phyloP scores from a whole-genome alignment of 2,888 invertebrate genomes.

The Cephus nigrinus region DNA sequence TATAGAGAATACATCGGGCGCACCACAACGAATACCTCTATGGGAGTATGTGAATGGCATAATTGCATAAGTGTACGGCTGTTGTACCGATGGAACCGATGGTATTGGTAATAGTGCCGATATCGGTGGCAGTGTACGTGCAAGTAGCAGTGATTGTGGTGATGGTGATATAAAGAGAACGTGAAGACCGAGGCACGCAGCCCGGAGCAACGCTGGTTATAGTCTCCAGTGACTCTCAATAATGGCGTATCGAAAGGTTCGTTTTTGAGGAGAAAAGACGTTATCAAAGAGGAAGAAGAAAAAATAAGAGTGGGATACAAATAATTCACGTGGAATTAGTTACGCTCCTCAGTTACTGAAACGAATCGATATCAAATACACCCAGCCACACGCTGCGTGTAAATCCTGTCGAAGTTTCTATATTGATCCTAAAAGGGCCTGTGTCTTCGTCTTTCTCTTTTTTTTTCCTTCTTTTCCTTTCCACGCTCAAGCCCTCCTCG shows the following conservation, averaged over 20 bases:
- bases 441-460: slow-evolving; percentile 19
- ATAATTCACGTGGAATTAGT: neutral
- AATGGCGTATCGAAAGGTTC: neutral
- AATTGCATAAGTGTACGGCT: slow-evolving; percentile 15
- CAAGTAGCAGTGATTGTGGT: neutral
- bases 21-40: slow-evolving; percentile 16
- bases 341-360: neutral
- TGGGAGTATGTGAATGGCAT: slow-evolving; percentile 24
- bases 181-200: slow-evolving; percentile 36
- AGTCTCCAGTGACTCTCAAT: slow-evolving; percentile 48
- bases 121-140: neutral
- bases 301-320: neutral
- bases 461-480: slow-evolving; percentile 21
- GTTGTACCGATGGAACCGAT: neutral
- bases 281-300: neutral
- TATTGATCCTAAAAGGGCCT: slow-evolving; percentile 30
- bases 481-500: slow-evolving; percentile 12
- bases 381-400: neutral
- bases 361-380: neutral
- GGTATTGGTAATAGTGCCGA: neutral
- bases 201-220: slow-evolving; percentile 46
- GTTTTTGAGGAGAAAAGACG: slow-evolving; percentile 3
- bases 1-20: neutral
- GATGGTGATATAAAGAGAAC: slow-evolving; percentile 21
- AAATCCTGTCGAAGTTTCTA: neutral